A percentile compares a stretch with the other conserved stretches of the same genome.
Evolutionary conservation across 2,113 vertebrate species (phyloP).

Genomic region (Peromyscus maniculatus): DNA sequence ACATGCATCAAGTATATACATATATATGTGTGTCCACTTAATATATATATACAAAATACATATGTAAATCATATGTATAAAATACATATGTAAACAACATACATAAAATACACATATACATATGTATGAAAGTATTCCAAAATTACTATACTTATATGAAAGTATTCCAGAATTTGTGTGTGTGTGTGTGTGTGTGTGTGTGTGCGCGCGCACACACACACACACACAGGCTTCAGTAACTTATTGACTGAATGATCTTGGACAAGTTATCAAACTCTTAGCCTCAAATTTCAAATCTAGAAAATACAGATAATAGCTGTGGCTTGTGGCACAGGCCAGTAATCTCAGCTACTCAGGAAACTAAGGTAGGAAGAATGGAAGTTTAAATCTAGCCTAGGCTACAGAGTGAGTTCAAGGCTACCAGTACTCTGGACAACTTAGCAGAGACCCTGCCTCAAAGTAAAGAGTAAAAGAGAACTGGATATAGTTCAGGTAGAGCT

Average conservation of each 20-base stretch:
- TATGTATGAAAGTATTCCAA: neutral
- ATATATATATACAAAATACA: neutral
- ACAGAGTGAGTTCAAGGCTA: neutral
- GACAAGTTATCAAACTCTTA: conserved; percentile 7
- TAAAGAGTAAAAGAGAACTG: neutral
- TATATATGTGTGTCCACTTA: neutral
- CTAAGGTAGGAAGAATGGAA: neutral
- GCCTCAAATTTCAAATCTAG: conserved; percentile 19
- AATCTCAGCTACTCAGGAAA: neutral
- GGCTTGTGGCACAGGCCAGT: neutral
- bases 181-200: too few relatives aligned
- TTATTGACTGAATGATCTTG: neutral
- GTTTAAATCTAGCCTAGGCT: neutral
- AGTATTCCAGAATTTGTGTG: neutral
- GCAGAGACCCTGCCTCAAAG: neutral
- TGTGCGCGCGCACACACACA: too few relatives aligned
- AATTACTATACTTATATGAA: neutral
- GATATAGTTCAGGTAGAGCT: neutral
- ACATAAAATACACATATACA: neutral
- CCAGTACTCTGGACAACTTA: neutral
- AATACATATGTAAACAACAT: neutral
- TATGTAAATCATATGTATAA: neutral
- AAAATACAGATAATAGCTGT: conserved; percentile 10
- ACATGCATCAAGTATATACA: neutral
- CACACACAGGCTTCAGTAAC: neutral